Evolutionary conservation across 2,888 invertebrate genomes (phyloP), one percentile per base, ranked within the genome.

Genomic region (Drosophila pullipes): DNA sequence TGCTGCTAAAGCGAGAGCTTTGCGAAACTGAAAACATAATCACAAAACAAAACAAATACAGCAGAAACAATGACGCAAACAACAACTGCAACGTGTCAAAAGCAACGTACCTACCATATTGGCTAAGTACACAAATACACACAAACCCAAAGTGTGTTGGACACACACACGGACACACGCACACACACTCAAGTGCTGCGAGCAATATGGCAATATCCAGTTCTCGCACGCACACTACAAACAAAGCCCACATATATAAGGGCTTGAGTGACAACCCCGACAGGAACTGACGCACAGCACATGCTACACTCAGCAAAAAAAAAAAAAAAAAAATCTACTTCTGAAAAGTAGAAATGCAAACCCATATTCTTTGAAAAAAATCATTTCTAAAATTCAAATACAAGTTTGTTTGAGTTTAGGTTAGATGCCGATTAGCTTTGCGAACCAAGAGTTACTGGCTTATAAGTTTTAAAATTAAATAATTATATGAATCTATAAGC

Each of bases 41-140:
- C 58, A 53, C 39, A 55, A 55, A 7, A 37, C 9, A n/a, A 41
- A 35, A 16, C 33, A 44, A 22, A 28, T 37, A 22, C 16, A 10
- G 25, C 11, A 39, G n/a, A n/a, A 62, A 64, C 37, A 76, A 50
- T 59, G 62, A 60, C 31, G 68, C 61, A 74, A 65, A 71, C 67
- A 68, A 53, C 77, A 83, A 76, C 69, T 85, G 81, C 81, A 84
- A 83, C 71, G 83, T 85, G 81, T 77, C 81, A 75, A 72, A 47
- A 85, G 71, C 79, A 69, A 47, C 68, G 70, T 62, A 60, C 63
- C 60, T 61, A 37, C 74, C 74, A 81, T 84, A 81, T 84, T 83
- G 82, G 83, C 81, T 83, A 73, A 79, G 78, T 62, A 78, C 67
- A 82, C 69, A 78, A 31, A 54, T 11, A 53, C 69, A 78, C 41